These are phyloP conservation scores for Rambutsinella grinnellia DNA, from an alignment of 2,888 invertebrate genomes.

Conservation along the genomic window DNA sequence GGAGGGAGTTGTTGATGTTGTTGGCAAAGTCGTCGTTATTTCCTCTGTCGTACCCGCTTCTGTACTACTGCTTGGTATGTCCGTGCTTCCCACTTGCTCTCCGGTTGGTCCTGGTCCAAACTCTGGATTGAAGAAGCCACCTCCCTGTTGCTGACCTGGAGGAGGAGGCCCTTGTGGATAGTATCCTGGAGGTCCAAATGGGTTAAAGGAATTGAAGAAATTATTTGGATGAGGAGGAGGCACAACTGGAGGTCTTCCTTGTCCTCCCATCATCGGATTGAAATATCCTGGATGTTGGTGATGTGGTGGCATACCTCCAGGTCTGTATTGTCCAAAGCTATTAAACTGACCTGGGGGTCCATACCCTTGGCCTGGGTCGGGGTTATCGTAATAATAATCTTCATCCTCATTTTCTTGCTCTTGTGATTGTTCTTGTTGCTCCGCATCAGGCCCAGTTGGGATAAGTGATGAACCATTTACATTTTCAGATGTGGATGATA, in stretches of 20 bases:
- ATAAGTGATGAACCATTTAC: constrained; percentile 35
- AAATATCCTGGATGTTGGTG: constrained; percentile 16
- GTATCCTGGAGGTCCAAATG: constrained; percentile 42
- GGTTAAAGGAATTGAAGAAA: constrained; percentile 40
- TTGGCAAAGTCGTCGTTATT: not conserved
- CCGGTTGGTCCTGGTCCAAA: not conserved
- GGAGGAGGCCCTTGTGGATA: constrained; percentile 23
- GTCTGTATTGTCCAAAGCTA: constrained; percentile 40
- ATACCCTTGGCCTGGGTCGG: constrained; percentile 21
- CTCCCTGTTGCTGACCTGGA: constrained; percentile 7
- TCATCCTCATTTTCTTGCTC: constrained; percentile 43
- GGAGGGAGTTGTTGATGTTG: constrained; percentile 12
- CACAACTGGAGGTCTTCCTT: constrained; percentile 16
- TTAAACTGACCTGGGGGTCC: constrained; percentile 33
- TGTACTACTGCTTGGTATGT: not conserved
- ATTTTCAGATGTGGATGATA: not conserved
- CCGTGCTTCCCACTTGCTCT: constrained; percentile 3
- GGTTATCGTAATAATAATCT: constrained; percentile 45
- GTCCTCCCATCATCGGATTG: constrained; percentile 35
- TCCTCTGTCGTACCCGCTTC: constrained; percentile 13
- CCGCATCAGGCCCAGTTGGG: constrained; percentile 36
- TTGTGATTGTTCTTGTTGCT: constrained; percentile 6
- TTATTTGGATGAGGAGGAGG: constrained; percentile 34
- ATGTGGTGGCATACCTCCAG: constrained; percentile 13
- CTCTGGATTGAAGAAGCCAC: constrained; percentile 8